phyloP scores from a whole-genome alignment of 2,888 invertebrate species.

The Ashinkailepas kermadecensis region DNA sequence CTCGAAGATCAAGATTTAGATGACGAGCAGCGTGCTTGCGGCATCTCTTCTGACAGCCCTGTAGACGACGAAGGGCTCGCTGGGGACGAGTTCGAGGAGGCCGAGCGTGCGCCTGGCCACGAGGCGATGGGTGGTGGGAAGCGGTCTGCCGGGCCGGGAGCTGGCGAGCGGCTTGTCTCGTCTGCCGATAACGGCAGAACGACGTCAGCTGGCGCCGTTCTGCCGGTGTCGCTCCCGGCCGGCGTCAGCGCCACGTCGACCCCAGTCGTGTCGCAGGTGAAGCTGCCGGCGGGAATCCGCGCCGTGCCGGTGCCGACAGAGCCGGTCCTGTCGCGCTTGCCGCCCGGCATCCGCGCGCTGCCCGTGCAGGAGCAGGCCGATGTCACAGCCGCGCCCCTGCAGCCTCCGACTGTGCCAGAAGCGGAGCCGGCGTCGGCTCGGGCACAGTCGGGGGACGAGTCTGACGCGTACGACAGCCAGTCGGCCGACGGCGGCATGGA shows the following conservation, averaged over 20 bases:
- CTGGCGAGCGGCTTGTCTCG: too few species aligned
- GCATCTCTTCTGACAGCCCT: too few species aligned
- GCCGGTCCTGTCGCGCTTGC: neutral
- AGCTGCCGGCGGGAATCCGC: neutral
- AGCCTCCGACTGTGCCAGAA: too few species aligned
- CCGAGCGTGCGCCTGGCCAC: neutral
- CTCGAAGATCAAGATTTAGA: too few species aligned
- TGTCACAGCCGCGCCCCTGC: neutral
- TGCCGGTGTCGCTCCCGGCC: neutral
- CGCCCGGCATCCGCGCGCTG: constrained; percentile 1
- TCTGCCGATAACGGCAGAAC: too few species aligned
- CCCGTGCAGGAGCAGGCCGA: too few species aligned
- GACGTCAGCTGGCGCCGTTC: neutral
- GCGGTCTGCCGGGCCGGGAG: neutral
- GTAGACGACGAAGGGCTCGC: neutral
- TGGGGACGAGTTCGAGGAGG: neutral
- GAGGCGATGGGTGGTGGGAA: neutral
- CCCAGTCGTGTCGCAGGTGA: neutral
- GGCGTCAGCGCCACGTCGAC: neutral
- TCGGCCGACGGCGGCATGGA: neutral
- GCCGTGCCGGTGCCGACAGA: neutral
- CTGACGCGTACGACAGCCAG: neutral
- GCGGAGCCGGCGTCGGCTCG: neutral
- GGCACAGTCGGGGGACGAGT: neutral
- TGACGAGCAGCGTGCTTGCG: too few species aligned